Base-by-base conservation (phyloP, 2,888 invertebrate species). In the Pyralis farinalis region DNA sequence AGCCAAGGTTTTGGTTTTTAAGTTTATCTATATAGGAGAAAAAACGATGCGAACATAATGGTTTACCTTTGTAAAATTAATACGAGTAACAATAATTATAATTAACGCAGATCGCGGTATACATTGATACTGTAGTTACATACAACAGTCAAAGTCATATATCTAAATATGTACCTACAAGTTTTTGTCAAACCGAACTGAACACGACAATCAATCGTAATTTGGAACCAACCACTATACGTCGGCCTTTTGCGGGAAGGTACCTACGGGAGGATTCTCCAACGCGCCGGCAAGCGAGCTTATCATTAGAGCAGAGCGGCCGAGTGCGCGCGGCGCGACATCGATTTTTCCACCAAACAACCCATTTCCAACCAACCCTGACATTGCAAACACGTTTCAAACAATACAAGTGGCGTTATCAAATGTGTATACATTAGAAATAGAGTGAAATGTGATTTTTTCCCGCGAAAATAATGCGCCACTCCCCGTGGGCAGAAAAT, bases 311-410 rank as follows among this genome's bases (percentile, higher is more conserved):
- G 69, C 60, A 63, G 60, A 60, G 65, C 63, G 58, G 60, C 53
- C 55, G 65, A 65, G 62, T 84, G 86, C 86, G 86, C 86, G 82
- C 83, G 77, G 68, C 84, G 74, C 67, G 55, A 49, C 69, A 85
- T 84, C 84, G 86, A 84, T 86, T 86, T 86, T 85, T 77, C 79
- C 76, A 70, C 75, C 53, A 80, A 75, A 77, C 79, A 80, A 78
- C 68, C 68, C 79, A 80, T 79, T 83, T 67, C 63, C 61, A 75
- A 69, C 73, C 71, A 67, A 65, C 75, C 64, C 70, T 69, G 76
- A 69, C 66, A 77, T 75, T 71, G 77, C 68, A 79, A 81, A 82
- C 82, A 84, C 84, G 79, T 71, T 74, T 58, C 43, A 47, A 49
- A 56, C 58, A 58, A 64, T 61, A 66, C 61, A 58, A 65, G 60